Evolutionary conservation across 1,140 invertebrate genomes (phyloP).

Genomic region (Neodiprion fabricii): DNA sequence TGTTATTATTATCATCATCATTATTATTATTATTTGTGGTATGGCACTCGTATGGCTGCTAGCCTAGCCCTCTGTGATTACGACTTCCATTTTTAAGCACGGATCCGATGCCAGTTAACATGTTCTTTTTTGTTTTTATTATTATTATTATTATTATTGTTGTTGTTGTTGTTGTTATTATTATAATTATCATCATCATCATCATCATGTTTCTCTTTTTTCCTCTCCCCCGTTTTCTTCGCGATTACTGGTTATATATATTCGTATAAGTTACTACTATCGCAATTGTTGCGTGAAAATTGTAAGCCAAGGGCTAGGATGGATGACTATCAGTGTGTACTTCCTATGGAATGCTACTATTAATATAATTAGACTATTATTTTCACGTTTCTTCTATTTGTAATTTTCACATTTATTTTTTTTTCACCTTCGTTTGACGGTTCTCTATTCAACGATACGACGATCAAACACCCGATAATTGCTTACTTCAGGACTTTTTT

Average conservation of each 20-base stretch:
- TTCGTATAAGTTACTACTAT: neutral
- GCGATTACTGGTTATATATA: constrained; percentile 19
- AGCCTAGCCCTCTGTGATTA: constrained; percentile 45
- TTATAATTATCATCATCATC: neutral
- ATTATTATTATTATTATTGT: neutral
- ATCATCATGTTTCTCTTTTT: constrained; percentile 1
- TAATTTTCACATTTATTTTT: neutral
- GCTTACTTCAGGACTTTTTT: neutral
- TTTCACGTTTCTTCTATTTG: constrained; percentile 10
- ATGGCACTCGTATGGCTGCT: constrained; percentile 55
- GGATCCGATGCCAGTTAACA: constrained; percentile 1
- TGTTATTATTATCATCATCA: constrained; percentile 35
- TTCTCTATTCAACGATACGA: neutral
- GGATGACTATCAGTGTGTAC: constrained; percentile 48
- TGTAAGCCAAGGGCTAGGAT: constrained; percentile 26
- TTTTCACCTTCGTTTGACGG: neutral
- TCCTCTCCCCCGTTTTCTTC: neutral
- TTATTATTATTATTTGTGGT: constrained; percentile 37
- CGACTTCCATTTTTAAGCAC: constrained; percentile 30
- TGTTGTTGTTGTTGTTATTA: neutral
- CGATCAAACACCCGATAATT: neutral
- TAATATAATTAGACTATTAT: constrained; percentile 34
- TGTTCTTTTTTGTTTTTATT: neutral
- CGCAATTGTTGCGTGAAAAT: constrained; percentile 10
- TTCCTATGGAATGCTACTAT: constrained; percentile 56